phyloP scores from a whole-genome alignment of 1,140 invertebrate genomes.

The Drosophila sturtevanti region DNA sequence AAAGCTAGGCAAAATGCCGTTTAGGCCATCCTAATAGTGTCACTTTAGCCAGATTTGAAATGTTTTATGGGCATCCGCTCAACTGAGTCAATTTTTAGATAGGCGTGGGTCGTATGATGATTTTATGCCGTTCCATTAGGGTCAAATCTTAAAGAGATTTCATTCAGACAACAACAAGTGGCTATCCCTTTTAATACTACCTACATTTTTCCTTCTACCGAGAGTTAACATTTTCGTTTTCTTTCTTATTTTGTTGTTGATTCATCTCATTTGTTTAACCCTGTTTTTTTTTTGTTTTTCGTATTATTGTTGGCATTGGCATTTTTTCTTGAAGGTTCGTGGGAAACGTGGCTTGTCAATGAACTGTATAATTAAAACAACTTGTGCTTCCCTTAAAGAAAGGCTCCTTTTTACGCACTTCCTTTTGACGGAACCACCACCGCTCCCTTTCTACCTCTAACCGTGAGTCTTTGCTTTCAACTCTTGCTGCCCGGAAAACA shows the following conservation, averaged over 20 bases:
- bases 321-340: constrained; percentile 38
- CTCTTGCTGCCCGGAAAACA: constrained; percentile 65
- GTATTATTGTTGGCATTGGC: constrained; percentile 14
- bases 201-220: too few species aligned
- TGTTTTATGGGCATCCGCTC: constrained; percentile 42
- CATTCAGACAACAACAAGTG: not conserved
- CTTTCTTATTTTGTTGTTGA: constrained; percentile 17
- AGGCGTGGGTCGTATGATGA: constrained; percentile 28
- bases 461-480: constrained; percentile 36
- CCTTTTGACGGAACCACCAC: constrained; percentile 28
- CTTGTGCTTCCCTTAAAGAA: constrained; percentile 27
- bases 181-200: not conserved
- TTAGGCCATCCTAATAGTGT: not conserved
- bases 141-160: not conserved
- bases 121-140: not conserved
- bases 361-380: constrained; percentile 62
- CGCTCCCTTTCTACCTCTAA: not conserved
- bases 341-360: constrained; percentile 42
- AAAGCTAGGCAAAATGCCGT: not conserved
- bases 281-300: constrained; percentile 3
- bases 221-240: not conserved
- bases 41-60: constrained; percentile 19
- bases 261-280: constrained; percentile 36
- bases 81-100: not conserved
- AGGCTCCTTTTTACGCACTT: constrained; percentile 68